Evolutionary conservation across 2,113 vertebrate species (phyloP).

Genomic region (Aix galericulata): DNA sequence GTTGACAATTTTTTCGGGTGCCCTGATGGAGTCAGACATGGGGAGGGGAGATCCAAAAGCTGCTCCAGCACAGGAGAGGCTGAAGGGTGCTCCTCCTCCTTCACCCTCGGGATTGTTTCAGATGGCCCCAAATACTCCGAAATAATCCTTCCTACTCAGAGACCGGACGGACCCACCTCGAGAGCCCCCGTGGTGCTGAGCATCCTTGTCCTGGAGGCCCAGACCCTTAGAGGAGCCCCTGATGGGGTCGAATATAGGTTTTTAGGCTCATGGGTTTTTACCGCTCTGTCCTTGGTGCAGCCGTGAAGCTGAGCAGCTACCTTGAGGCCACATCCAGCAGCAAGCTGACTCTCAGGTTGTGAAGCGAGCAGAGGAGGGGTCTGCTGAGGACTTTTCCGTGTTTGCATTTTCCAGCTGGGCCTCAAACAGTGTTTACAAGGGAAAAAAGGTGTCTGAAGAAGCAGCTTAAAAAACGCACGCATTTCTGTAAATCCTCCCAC

Average conservation of each 20-base stretch:
- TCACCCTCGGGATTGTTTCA: background rate
- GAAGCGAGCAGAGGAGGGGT: background rate
- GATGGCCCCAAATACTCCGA: rapidly evolving
- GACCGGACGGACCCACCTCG: background rate
- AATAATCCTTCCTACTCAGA: background rate
- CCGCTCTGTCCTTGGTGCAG: background rate
- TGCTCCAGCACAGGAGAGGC: background rate
- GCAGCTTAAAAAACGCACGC: conserved; percentile 24
- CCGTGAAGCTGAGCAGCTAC: background rate
- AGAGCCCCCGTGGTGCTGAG: background rate
- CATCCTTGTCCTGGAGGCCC: background rate
- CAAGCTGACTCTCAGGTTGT: background rate
- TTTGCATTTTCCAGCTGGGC: background rate
- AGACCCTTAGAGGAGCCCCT: background rate
- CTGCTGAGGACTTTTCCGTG: background rate
- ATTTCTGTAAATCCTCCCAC: conserved; percentile 58
- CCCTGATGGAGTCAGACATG: background rate
- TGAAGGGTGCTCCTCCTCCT: background rate
- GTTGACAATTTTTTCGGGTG: rapidly evolving
- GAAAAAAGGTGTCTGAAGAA: conserved; percentile 26
- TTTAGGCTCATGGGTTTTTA: rapidly evolving
- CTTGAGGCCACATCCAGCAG: background rate
- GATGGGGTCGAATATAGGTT: background rate
- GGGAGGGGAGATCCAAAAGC: background rate
- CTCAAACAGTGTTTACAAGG: conserved; percentile 10